Conservation (phyloP, 2,888 invertebrate species). For the Minunthozetes semirufus region DNA sequence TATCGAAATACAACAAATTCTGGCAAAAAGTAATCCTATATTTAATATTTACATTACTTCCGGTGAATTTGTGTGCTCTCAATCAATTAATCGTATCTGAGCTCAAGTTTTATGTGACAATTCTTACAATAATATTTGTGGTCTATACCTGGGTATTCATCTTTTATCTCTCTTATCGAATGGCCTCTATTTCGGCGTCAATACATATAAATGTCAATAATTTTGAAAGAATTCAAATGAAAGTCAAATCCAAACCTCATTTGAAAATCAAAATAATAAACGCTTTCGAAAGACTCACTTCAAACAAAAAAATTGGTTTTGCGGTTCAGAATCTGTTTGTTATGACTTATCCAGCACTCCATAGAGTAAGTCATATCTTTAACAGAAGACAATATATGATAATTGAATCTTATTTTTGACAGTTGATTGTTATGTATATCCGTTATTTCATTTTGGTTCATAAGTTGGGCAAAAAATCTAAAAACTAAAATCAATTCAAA, state of each 20-base stretch:
- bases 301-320: neutral
- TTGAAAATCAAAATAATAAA: neutral
- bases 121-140: neutral
- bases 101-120: neutral
- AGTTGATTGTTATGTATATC: too few species aligned
- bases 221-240: neutral
- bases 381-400: too few species aligned
- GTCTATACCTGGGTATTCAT: neutral
- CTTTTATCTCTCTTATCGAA: neutral
- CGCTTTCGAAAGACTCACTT: neutral
- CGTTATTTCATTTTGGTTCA: too few species aligned
- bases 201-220: neutral
- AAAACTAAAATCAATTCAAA: too few species aligned
- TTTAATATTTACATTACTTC: neutral
- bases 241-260: neutral
- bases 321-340: neutral
- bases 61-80: neutral
- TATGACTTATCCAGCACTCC: conserved; percentile 2
- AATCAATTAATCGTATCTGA: neutral
- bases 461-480: too few species aligned
- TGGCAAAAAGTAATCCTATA: neutral
- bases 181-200: neutral
- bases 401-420: too few species aligned
- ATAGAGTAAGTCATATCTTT: neutral
- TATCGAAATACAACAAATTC: neutral